Conservation (phyloP, 2,888 invertebrate genomes). For the Hyppa rectilinea region DNA sequence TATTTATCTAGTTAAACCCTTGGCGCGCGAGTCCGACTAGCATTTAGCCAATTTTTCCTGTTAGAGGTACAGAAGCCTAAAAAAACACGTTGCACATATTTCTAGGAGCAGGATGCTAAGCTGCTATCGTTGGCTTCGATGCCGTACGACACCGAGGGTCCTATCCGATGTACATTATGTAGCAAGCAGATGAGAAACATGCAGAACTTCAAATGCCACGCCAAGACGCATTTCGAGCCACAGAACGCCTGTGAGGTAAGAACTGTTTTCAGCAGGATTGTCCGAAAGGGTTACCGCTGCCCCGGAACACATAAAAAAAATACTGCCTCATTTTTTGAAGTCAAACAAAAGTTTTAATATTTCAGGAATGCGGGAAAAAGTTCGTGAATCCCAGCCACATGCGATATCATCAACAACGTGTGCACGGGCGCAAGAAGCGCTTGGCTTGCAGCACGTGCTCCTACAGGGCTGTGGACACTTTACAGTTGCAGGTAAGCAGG, state of each 20-base stretch:
- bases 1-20: too few relatives aligned
- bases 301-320: too few relatives aligned
- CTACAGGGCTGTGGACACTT: constrained; percentile 62
- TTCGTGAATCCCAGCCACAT: constrained; percentile 58
- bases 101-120: constrained; percentile 54
- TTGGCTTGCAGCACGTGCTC: constrained; percentile 57
- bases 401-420: constrained; percentile 63
- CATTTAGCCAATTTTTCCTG: too few relatives aligned
- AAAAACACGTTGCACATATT: too few relatives aligned
- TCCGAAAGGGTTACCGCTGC: too few relatives aligned
- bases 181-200: constrained; percentile 35
- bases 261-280: too few relatives aligned
- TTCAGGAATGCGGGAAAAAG: constrained; percentile 66
- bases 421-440: constrained; percentile 62
- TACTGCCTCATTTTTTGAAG: too few relatives aligned
- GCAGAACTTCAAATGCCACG: constrained; percentile 64
- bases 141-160: constrained; percentile 36
- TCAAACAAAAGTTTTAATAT: too few relatives aligned
- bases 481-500: constrained; percentile 57
- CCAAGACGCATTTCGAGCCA: constrained; percentile 66
- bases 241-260: constrained; percentile 66
- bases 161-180: constrained; percentile 60
- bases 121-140: constrained; percentile 59
- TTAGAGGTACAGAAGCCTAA: too few relatives aligned
- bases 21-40: too few relatives aligned